Conservation (phyloP, 1,140 invertebrate species). For the Brachystomella parvula region DNA sequence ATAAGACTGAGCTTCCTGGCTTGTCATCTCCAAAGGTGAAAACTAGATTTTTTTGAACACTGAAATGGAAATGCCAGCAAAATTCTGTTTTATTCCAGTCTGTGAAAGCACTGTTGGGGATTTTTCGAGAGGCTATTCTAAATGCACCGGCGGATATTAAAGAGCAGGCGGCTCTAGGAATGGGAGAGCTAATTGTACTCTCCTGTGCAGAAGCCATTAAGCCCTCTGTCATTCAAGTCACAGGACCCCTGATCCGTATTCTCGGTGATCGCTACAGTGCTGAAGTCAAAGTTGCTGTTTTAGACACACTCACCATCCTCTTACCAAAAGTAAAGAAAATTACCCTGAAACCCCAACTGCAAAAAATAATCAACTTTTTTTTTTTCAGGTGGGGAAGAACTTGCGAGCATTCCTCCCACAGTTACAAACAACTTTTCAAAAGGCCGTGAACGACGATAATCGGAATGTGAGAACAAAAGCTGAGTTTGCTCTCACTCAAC, state of each 20-base stretch:
- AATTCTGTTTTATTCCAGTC: constrained; percentile 49
- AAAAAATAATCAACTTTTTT: not conserved
- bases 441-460: constrained; percentile 81
- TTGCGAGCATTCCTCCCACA: constrained; percentile 97
- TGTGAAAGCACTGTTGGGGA: constrained; percentile 82
- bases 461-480: constrained; percentile 80
- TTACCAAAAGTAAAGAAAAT: constrained; percentile 64
- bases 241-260: constrained; percentile 93
- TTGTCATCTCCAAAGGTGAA: constrained; percentile 79
- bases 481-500: constrained; percentile 73
- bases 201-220: constrained; percentile 67
- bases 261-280: constrained; percentile 89
- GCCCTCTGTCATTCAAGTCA: constrained; percentile 91
- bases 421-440: constrained; percentile 94
- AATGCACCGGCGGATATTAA: constrained; percentile 91
- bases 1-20: constrained; percentile 72
- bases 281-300: constrained; percentile 88
- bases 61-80: not conserved
- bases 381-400: constrained; percentile 69
- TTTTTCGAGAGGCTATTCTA: constrained; percentile 91
- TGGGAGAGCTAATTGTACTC: constrained; percentile 83
- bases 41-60: constrained; percentile 8
- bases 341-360: not conserved
- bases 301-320: constrained; percentile 85
- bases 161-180: constrained; percentile 85